A percentile compares a stretch with the other conserved stretches of the same genome.
Evolutionary conservation across 53 echinoderm and acorn worm genomes (phyloP).

Genomic region (Pentamera pediparva): DNA sequence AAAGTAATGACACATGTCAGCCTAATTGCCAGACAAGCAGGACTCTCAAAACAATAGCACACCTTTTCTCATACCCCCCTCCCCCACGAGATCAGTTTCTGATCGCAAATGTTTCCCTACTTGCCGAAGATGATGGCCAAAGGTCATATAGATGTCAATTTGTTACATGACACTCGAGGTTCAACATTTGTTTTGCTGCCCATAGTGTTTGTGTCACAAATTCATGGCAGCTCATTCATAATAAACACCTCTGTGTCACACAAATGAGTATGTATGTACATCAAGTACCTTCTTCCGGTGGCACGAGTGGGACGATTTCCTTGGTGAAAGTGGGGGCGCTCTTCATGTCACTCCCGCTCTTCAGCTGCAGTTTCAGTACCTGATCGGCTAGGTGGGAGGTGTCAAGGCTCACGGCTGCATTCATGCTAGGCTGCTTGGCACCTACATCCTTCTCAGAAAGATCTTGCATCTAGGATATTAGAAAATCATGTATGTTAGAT

Average conservation of each 20-base stretch:
- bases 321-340: slow-evolving; percentile 30
- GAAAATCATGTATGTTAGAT: not conserved
- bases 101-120: too few species aligned
- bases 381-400: slow-evolving; percentile 28
- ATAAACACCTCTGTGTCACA: not conserved
- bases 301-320: slow-evolving; percentile 19
- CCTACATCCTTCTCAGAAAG: slow-evolving; percentile 5
- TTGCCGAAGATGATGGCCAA: too few species aligned
- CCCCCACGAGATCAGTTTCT: too few species aligned
- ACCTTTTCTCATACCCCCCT: too few species aligned
- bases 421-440: slow-evolving; percentile 7
- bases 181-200: too few species aligned
- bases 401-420: slow-evolving; percentile 23
- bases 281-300: slow-evolving; percentile 23
- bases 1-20: too few species aligned
- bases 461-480: slow-evolving; percentile 8
- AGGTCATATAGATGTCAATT: too few species aligned
- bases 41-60: too few species aligned
- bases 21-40: too few species aligned
- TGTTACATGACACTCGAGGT: too few species aligned
- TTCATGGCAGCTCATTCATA: too few species aligned
- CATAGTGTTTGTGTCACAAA: too few species aligned
- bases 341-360: slow-evolving; percentile 29
- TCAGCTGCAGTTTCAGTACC: slow-evolving; percentile 19
- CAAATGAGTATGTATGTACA: not conserved